A percentile compares a stretch with the other conserved stretches of the same genome.
phyloP scores from a whole-genome alignment of 2,888 invertebrate species.

The Eutolmus rufibarbis region DNA sequence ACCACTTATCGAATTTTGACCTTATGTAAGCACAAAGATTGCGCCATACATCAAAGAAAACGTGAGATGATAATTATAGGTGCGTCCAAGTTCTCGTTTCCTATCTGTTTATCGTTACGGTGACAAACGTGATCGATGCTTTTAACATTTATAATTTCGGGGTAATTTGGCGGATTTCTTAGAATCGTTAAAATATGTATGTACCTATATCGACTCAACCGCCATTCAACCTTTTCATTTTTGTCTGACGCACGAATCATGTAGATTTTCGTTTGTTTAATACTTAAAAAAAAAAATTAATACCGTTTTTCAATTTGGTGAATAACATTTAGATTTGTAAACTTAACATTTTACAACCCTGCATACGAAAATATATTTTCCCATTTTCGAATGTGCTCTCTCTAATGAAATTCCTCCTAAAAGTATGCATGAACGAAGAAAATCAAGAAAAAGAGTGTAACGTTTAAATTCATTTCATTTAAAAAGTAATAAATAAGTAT shows the following conservation, averaged over 20 bases:
- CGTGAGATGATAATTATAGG: constrained; percentile 35
- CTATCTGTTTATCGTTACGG: neutral
- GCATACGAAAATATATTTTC: neutral
- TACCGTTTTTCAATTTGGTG: neutral
- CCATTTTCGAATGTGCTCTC: neutral
- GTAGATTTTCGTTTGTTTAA: too few species aligned
- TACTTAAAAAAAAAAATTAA: neutral
- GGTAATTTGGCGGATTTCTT: neutral
- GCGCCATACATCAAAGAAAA: constrained; percentile 12
- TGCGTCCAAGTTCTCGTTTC: neutral
- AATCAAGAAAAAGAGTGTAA: neutral
- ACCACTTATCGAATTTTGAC: neutral
- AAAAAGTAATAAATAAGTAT: neutral
- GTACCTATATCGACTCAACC: neutral
- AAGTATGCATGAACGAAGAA: neutral
- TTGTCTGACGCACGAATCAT: too few species aligned
- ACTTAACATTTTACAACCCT: neutral
- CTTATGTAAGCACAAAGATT: neutral
- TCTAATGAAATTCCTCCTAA: neutral
- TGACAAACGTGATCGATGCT: neutral
- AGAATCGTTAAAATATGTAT: neutral
- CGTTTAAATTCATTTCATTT: too few species aligned
- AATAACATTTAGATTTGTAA: neutral
- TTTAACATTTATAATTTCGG: neutral
- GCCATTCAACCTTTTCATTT: too few species aligned